Percentiles rank a stretch among this genome's conserved stretches.
phyloP scores from a whole-genome alignment of 2,888 invertebrate species.

The Leptopterna dolabrata region DNA sequence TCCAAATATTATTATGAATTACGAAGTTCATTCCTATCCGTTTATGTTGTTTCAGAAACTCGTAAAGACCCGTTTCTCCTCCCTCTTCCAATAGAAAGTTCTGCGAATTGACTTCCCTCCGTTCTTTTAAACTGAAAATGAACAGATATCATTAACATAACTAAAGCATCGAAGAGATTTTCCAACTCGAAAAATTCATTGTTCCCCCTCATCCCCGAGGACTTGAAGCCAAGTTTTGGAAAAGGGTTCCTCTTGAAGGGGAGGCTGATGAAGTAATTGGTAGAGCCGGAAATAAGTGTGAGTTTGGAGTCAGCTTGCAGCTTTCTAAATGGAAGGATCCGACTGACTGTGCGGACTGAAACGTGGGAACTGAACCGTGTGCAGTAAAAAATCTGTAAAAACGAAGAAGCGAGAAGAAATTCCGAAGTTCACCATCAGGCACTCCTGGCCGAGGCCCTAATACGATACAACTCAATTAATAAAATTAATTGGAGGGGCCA shows the following conservation, averaged over 20 bases:
- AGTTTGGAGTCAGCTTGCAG: constrained; percentile 1
- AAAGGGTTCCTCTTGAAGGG: background rate
- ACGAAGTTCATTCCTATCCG: background rate
- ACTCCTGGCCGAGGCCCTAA: constrained; percentile 30
- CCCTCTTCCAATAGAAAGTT: constrained; percentile 4
- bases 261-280: background rate
- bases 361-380: background rate
- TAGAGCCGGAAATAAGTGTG: constrained; percentile 1
- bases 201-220: background rate
- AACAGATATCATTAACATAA: constrained; percentile 40
- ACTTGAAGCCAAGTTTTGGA: background rate
- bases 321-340: background rate
- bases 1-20: background rate
- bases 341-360: background rate
- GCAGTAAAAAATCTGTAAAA: constrained; percentile 4
- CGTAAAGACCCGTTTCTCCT: background rate
- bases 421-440: constrained; percentile 40
- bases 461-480: constrained; percentile 58
- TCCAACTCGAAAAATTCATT: constrained; percentile 20
- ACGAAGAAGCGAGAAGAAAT: background rate
- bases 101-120: constrained; percentile 25
- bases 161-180: constrained; percentile 4
- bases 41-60: background rate
- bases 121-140: constrained; percentile 12
- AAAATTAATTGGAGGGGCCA: constrained; percentile 55